These are phyloP conservation scores for Diplogasteroides magnus DNA, from an alignment of 1,140 invertebrate species.

Conservation along the genomic window DNA sequence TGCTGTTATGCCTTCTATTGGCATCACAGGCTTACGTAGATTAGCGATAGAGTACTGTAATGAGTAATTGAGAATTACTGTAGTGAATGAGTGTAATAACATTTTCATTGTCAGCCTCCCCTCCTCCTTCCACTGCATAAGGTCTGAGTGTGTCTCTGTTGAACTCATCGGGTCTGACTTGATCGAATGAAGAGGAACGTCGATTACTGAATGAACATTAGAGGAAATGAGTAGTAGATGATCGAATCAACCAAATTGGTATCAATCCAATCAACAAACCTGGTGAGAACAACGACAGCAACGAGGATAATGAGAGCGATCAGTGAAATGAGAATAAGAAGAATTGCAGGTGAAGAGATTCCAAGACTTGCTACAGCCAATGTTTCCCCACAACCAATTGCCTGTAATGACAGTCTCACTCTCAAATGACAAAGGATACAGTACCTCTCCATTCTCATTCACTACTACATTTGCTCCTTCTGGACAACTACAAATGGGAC, in stretches of 20 bases:
- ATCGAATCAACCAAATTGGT: no score
- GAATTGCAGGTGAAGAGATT: conserved; percentile 43
- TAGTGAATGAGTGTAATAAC: background rate
- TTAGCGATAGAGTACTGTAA: conserved; percentile 47
- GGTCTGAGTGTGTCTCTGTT: conserved; percentile 49
- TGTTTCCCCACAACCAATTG: conserved; percentile 41
- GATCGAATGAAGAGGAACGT: conserved; percentile 38
- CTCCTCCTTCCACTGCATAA: conserved; percentile 52
- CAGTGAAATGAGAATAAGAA: conserved; percentile 40
- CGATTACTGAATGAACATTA: no score
- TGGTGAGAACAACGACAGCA: no score
- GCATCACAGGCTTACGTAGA: conserved; percentile 54
- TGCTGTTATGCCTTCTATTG: conserved; percentile 37
- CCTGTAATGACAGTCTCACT: no score
- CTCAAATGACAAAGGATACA: no score
- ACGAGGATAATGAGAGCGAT: conserved; percentile 38
- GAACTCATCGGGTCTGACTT: conserved; percentile 50
- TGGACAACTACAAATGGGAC: conserved; percentile 53
- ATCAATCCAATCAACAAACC: no score
- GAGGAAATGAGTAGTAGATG: conserved; percentile 19
- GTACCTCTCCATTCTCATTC: conserved; percentile 41
- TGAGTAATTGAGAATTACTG: background rate
- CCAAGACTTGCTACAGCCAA: conserved; percentile 42
- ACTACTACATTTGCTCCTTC: conserved; percentile 33
- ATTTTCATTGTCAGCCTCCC: conserved; percentile 48